Conservation (phyloP, 2,888 invertebrate genomes). For the Apamea monoglypha region DNA sequence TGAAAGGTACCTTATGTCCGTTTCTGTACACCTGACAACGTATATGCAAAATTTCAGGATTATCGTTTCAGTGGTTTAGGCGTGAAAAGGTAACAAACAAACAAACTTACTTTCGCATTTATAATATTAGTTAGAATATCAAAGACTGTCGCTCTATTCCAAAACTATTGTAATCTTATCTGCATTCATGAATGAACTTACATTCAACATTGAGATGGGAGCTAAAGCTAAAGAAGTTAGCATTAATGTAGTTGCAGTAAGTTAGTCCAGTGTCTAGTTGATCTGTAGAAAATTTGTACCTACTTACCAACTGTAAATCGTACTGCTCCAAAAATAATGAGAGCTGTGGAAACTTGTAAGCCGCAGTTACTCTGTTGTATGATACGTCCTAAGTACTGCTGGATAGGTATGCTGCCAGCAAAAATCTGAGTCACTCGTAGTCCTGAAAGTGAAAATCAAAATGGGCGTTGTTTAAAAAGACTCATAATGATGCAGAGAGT, state of each 20-base stretch:
- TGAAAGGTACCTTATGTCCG: too few relatives aligned
- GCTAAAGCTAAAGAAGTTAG: slow-evolving; percentile 6
- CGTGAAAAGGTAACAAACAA: too few relatives aligned
- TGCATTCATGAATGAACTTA: slow-evolving; percentile 11
- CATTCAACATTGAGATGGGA: neutral
- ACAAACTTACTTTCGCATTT: too few relatives aligned
- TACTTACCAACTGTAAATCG: slow-evolving; percentile 78
- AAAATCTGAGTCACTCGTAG: slow-evolving; percentile 78
- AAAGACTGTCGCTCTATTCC: neutral
- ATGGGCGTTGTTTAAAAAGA: neutral
- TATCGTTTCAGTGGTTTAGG: too few relatives aligned
- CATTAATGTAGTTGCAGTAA: neutral
- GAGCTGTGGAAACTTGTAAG: slow-evolving; percentile 71
- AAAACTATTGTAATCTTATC: slow-evolving; percentile 8
- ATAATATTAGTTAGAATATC: too few relatives aligned
- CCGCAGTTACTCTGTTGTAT: slow-evolving; percentile 76
- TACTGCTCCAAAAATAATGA: slow-evolving; percentile 79
- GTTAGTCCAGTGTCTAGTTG: neutral
- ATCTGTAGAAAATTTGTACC: neutral
- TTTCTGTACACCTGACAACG: too few relatives aligned
- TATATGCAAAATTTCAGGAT: too few relatives aligned
- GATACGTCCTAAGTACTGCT: slow-evolving; percentile 81
- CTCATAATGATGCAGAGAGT: too few relatives aligned
- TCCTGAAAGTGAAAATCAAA: slow-evolving; percentile 68
- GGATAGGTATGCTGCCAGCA: slow-evolving; percentile 77